Evolutionary conservation across 2,797 vertebrate genomes (phyloP).

Genomic region (Choloepus didactylus): DNA sequence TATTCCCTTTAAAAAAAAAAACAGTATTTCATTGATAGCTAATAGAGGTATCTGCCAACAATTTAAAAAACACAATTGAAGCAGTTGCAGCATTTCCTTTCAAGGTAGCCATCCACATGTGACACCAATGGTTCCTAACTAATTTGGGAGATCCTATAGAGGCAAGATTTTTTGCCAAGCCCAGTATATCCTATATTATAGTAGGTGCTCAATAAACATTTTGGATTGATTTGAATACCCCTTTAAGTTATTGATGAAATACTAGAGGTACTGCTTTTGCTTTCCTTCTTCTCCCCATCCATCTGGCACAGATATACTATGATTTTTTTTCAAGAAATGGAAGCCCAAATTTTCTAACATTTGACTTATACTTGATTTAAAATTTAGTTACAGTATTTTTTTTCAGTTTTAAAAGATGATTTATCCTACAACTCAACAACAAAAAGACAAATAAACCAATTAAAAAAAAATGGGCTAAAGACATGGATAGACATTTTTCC

Average conservation of each 20-base stretch:
- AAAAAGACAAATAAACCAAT: no score
- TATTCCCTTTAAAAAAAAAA: slow-evolving; percentile 15
- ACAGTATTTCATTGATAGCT: not conserved
- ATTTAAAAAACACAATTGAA: not conserved
- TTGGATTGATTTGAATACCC: not conserved
- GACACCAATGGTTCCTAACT: not conserved
- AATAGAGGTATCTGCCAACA: slow-evolving; percentile 2
- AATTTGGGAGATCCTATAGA: not conserved
- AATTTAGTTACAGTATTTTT: slow-evolving; percentile 7
- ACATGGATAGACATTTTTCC: no score
- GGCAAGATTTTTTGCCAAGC: not conserved
- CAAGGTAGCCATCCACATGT: not conserved
- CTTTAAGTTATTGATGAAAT: not conserved
- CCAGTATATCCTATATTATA: not conserved
- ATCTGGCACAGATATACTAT: not conserved
- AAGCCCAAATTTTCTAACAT: slow-evolving; percentile 20
- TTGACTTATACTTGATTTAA: slow-evolving; percentile 5
- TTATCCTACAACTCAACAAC: no score
- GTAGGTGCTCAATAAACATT: not conserved
- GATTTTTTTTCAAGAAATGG: not conserved
- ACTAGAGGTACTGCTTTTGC: not conserved
- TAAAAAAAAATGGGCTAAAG: no score
- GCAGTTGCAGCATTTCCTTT: not conserved
- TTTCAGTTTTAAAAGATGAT: not conserved
- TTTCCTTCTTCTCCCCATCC: not conserved